phyloP scores from a whole-genome alignment of 2,888 invertebrate species.

The Calliphora vomitoria region DNA sequence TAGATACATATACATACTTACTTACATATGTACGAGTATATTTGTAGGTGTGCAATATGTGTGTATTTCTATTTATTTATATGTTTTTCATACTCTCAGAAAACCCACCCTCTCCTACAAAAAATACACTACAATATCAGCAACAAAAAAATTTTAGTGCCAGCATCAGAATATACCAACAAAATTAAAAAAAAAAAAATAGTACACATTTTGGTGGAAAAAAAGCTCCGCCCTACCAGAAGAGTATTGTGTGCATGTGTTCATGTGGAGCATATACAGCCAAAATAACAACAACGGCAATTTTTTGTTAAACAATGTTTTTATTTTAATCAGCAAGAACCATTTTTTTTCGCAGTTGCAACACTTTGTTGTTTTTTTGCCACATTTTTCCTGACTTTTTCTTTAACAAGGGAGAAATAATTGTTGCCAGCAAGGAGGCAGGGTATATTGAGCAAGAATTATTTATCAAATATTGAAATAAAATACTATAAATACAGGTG shows the following conservation, averaged over 20 bases:
- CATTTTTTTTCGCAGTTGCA: constrained; percentile 33
- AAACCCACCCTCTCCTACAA: constrained; percentile 69
- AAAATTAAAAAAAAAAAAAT: constrained; percentile 22
- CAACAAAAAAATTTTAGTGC: constrained; percentile 40
- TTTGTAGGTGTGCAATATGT: neutral
- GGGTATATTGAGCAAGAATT: constrained; percentile 9
- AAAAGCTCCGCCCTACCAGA: constrained; percentile 71
- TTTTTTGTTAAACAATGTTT: constrained; percentile 58
- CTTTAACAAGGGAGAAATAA: neutral
- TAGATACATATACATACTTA: neutral
- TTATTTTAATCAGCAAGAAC: constrained; percentile 62
- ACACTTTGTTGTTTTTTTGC: constrained; percentile 44
- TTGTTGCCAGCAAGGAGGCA: neutral
- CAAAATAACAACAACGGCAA: constrained; percentile 39
- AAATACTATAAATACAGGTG: neutral
- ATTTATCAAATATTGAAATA: constrained; percentile 26
- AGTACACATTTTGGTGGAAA: constrained; percentile 62
- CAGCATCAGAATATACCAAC: constrained; percentile 49
- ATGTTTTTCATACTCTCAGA: constrained; percentile 52
- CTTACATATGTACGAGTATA: neutral
- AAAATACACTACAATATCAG: constrained; percentile 53
- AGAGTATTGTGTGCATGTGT: constrained; percentile 1
- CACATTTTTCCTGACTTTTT: constrained; percentile 37
- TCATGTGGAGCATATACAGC: neutral
- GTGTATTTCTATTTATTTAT: constrained; percentile 53